phyloP scores from a whole-genome alignment of 1,140 invertebrate genomes.

The Matsumurasca onukii region DNA sequence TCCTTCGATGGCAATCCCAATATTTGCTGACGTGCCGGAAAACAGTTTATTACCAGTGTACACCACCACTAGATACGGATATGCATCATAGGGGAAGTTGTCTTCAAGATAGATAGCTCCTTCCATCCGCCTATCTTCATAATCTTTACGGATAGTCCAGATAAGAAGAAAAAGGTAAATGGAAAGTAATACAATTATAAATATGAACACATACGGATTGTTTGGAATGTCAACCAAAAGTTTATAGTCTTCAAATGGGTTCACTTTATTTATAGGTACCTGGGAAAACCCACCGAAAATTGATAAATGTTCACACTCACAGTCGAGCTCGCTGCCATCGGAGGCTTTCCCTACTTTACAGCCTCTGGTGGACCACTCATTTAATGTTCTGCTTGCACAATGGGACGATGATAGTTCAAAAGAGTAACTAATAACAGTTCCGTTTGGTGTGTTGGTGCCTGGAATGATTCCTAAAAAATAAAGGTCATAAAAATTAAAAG shows the following conservation, averaged over 20 bases:
- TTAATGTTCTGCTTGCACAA: neutral
- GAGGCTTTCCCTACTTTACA: neutral
- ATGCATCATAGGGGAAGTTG: conserved; percentile 7
- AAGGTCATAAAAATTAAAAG: neutral
- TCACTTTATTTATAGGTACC: conserved; percentile 1
- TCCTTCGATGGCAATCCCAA: neutral
- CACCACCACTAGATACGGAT: neutral
- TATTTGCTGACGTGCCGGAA: neutral
- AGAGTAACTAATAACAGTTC: neutral
- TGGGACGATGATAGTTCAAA: neutral
- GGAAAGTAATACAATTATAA: neutral
- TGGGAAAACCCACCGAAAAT: neutral
- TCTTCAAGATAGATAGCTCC: conserved; percentile 8
- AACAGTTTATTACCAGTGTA: neutral
- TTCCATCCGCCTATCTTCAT: neutral
- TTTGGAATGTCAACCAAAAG: neutral
- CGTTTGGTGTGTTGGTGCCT: neutral
- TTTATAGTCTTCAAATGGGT: conserved; percentile 1
- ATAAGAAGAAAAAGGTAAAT: neutral
- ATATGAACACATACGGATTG: neutral
- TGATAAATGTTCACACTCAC: conserved; percentile 4
- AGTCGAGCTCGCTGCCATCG: neutral
- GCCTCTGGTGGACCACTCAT: neutral
- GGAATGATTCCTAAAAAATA: conserved; percentile 3
- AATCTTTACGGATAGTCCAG: neutral